Base-by-base conservation (phyloP, 2,113 vertebrate genomes). In the Cisticola juncidis region DNA sequence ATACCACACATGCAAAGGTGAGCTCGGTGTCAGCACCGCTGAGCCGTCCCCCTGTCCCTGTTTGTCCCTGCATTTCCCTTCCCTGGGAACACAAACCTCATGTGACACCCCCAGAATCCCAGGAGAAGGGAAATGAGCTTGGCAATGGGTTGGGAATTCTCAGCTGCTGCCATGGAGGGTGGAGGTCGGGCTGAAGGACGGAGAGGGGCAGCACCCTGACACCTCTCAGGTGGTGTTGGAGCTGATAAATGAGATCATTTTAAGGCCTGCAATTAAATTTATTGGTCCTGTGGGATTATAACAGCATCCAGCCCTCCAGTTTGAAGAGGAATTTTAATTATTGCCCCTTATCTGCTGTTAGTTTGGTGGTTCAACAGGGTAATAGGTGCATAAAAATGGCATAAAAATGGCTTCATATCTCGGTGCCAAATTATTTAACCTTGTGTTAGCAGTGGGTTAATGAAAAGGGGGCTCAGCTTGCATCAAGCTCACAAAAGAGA, bases 1-100 rank as follows among this genome's bases (percentile, higher is more conserved):
- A 97, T 99, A 99, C 98, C 99, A 99, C 98, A 99, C 99, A n/a
- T 99, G 99, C 97, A 99, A 99, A 99, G 99, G 99, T 99, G 99
- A 99, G 99, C 92, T 86, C 82, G 16, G 85, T 38, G n/a, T n/a
- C n/a, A n/a, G n/a, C 69, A 50, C 65, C 22, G 1, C 81, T 18
- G 38, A 56, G 17, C 24, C 38, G 1, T 74, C 72, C 78, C 93
- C 79, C 72, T 42, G 21, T 76, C 54, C 64, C 73, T 9, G 85
- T 79, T 18, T 24, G 16, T 94, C 58, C 54, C 3, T 88, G 78
- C 47, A 2, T 50, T 45, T 72, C 89, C 86, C 90, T 45, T 45
- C 90, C 12, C 1, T 36, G 78, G 76, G 73, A 36, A 0, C 4
- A 12, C 29, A 66, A 65, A 74, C n/a, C 68, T 6, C 72, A 1